Conservation (phyloP, 2,113 vertebrate species). For the Pelvicachromis taeniatus region DNA sequence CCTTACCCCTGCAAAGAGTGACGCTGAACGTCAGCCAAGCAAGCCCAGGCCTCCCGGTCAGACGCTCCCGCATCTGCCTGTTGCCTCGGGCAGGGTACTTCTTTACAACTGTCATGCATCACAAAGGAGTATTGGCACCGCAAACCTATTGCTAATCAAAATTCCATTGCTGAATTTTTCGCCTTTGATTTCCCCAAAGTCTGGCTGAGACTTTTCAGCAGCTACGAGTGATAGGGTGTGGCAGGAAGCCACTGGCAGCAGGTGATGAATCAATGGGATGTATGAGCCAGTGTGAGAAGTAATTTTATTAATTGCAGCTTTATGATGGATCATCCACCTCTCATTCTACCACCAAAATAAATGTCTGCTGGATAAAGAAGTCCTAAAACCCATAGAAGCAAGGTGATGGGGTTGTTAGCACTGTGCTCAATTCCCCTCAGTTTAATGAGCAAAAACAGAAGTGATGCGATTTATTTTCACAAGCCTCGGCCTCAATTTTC, state of each 20-base stretch:
- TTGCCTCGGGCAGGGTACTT: background rate
- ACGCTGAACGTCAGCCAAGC: background rate
- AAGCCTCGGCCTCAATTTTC: background rate
- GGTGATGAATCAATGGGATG: slow-evolving; percentile 73
- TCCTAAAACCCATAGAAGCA: background rate
- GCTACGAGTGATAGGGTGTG: slow-evolving; percentile 49
- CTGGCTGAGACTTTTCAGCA: slow-evolving; percentile 62
- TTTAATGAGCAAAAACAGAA: slow-evolving; percentile 27
- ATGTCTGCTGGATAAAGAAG: slow-evolving; percentile 53
- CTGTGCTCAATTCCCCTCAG: background rate
- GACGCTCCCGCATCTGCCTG: background rate
- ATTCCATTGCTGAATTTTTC: slow-evolving; percentile 25
- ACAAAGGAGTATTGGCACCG: background rate
- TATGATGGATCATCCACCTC: slow-evolving; percentile 57
- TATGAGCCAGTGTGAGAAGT: slow-evolving; percentile 47
- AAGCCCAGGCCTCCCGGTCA: background rate
- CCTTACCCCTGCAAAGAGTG: background rate
- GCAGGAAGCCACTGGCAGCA: slow-evolving; percentile 68
- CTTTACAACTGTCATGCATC: slow-evolving; percentile 18
- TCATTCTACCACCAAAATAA: slow-evolving; percentile 36
- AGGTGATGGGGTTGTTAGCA: slow-evolving; percentile 30
- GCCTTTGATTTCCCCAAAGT: slow-evolving; percentile 47
- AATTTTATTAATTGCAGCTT: slow-evolving; percentile 77
- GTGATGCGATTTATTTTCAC: slow-evolving; percentile 18
- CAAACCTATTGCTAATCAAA: slow-evolving; percentile 45